Evolutionary conservation across 2,113 vertebrate species (phyloP), one percentile per base, ranked within the genome.

Genomic region (Garra rufa): DNA sequence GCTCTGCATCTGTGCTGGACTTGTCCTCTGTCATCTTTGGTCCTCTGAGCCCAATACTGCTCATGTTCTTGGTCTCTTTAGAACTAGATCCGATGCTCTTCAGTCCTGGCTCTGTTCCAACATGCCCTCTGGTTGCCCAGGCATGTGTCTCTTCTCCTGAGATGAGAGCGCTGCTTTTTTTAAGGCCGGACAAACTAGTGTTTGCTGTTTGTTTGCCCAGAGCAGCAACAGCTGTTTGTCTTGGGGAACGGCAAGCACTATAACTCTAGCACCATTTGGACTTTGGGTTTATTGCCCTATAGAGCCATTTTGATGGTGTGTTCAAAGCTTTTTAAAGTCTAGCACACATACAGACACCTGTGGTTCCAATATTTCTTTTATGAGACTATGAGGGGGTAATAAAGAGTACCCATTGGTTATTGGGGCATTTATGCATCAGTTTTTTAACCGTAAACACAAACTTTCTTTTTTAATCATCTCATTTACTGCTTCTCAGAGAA

Each of bases 191-290:
- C 30, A 41, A 26, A 13, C 17, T 15, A 61, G 43, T 83, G 71
- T 67, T 83, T 83, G 46, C 28, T 52, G 28, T 83, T 83, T 76
- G 19, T 83, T 63, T 46, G 24, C 28, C 71, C 73, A 38, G 24
- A 52, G 26, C 28, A 76, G 19, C 73, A 17, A 44, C 73, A 83
- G 76, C 41, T 67, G 71, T 83, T 83, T 65, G 82, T 84, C 74
- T 13, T 41, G 15, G 13, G 83, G 46, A 77, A 21, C 44, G 0
- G 26, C 67, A 52, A 43, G 28, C 82, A 76, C 38, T 48, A 52
- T 69, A 78, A 78, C 76, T 38, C 30, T 52, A 9, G 61, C n/a
- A 44, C 11, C 17, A 19, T 70, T 50, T 76, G 41, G 63, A 78
- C 43, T 43, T 6, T 69, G 44, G 46, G 26, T 69, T 77, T 84